Evolutionary conservation across 2,113 vertebrate genomes (phyloP), one percentile per base, ranked within the genome.

Genomic region (Mugil cephalus): DNA sequence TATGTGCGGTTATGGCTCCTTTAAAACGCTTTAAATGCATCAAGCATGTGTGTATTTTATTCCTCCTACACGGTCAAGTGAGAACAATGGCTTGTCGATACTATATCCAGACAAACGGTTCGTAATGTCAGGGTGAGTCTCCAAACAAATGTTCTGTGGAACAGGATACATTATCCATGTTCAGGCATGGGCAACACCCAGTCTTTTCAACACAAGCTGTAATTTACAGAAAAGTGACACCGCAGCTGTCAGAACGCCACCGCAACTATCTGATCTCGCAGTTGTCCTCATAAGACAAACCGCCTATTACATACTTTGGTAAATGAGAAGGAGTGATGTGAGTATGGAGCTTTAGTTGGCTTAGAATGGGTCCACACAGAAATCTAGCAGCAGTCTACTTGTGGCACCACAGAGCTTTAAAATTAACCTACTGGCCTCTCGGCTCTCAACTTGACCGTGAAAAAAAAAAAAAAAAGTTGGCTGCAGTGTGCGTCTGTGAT

Each of bases 401-500:
- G 36, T 66, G 66, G 74, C 83, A 81, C 77, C 86, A 79, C 73
- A 69, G 53, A 58, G 59, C 53, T 80, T 83, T 83, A 83, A 63
- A 88, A 69, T 83, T 65, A 85, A 73, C 69, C 67, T 45, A 4
- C 59, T 51, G 74, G 47, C 63, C 48, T 77, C 34, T 43, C 69
- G 65, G 81, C 50, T 69, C 42, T 19, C 66, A 63, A 43, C 51
- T 59, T 45, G 46, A 55, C 66, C 51, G 9, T 59, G 6, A n/a
- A n/a, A n/a, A n/a, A n/a, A n/a, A n/a, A n/a, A n/a, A n/a, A n/a
- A 74, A 73, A 39, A 46, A 12, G n/a, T 70, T 77, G 72, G 63
- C 68, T 67, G 71, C 62, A 79, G 61, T 8, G 63, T 21, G 2
- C 69, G 34, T 43, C n/a, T 45, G 51, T 42, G 59, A 69, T 46